phyloP scores from a whole-genome alignment of 1,140 invertebrate species.

The Andricus grossulariae region DNA sequence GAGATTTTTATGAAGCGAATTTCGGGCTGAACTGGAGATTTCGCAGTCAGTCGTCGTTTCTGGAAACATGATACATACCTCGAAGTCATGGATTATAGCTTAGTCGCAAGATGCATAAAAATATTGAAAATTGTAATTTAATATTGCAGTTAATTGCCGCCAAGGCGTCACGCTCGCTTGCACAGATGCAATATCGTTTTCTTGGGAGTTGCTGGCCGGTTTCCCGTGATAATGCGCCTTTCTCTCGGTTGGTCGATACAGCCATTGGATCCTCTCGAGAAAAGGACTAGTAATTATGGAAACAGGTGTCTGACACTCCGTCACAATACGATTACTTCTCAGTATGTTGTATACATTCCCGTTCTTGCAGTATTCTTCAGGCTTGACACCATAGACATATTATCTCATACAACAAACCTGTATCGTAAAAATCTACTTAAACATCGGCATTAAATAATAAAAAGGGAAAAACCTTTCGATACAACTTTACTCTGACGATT shows the following conservation, averaged over 20 bases:
- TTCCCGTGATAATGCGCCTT: background rate
- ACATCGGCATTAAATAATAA: too few relatives aligned
- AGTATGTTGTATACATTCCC: too few relatives aligned
- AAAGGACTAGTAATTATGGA: slow-evolving; percentile 59
- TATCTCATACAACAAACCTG: too few relatives aligned
- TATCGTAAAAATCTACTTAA: too few relatives aligned
- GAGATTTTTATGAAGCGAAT: too few relatives aligned
- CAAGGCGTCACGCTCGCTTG: slow-evolving; percentile 42
- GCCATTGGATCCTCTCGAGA: background rate
- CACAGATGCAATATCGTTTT: slow-evolving; percentile 48
- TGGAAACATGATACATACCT: slow-evolving; percentile 50
- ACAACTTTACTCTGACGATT: too few relatives aligned
- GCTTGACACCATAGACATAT: too few relatives aligned
- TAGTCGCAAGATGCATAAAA: slow-evolving; percentile 25
- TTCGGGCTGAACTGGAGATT: too few relatives aligned
- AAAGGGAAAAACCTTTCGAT: too few relatives aligned
- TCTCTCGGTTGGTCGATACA: slow-evolving; percentile 8
- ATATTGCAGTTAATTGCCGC: slow-evolving; percentile 50
- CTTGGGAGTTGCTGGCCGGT: slow-evolving; percentile 37
- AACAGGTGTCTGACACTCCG: slow-evolving; percentile 61
- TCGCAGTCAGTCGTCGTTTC: slow-evolving; percentile 32
- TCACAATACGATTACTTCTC: slow-evolving; percentile 59
- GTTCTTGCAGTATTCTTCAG: too few relatives aligned
- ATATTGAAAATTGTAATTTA: slow-evolving; percentile 52
- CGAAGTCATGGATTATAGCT: slow-evolving; percentile 2